phyloP scores from a whole-genome alignment of 1,140 invertebrate species.

The Berghia stephanieae region DNA sequence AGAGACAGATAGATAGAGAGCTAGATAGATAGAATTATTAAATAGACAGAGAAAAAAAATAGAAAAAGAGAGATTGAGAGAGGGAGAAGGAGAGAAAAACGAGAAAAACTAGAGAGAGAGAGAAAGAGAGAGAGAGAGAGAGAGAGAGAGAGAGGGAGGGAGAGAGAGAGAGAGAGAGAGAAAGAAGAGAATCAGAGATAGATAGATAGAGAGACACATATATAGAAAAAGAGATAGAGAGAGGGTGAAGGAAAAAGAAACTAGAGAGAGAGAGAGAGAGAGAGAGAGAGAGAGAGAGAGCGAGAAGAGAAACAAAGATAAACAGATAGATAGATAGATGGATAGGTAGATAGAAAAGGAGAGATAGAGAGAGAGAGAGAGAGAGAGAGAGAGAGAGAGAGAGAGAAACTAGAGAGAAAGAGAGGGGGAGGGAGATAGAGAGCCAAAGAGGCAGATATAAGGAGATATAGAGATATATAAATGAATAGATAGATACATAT shows the following conservation, averaged over 20 bases:
- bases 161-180: no score
- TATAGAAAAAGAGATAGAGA: no score
- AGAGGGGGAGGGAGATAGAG: no score
- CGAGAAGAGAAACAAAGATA: no score
- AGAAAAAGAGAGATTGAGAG: constrained; percentile 1
- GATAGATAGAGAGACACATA: no score
- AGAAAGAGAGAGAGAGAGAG: not conserved
- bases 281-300: no score
- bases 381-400: not conserved
- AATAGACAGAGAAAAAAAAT: not conserved
- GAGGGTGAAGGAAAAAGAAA: not conserved
- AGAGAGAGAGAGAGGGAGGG: not conserved
- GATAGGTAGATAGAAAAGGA: no score
- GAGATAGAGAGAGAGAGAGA: not conserved
- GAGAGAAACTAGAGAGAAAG: constrained; percentile 10
- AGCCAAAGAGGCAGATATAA: not conserved
- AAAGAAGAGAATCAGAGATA: no score
- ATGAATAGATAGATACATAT: not conserved
- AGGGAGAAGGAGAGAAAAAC: not conserved
- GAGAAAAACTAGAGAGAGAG: not conserved
- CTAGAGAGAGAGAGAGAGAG: no score
- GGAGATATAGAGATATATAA: no score
- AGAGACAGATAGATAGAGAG: not conserved
- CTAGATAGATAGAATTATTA: not conserved
- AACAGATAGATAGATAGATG: no score